phyloP scores from a whole-genome alignment of 2,888 invertebrate genomes.

The Aleiodes alternator region DNA sequence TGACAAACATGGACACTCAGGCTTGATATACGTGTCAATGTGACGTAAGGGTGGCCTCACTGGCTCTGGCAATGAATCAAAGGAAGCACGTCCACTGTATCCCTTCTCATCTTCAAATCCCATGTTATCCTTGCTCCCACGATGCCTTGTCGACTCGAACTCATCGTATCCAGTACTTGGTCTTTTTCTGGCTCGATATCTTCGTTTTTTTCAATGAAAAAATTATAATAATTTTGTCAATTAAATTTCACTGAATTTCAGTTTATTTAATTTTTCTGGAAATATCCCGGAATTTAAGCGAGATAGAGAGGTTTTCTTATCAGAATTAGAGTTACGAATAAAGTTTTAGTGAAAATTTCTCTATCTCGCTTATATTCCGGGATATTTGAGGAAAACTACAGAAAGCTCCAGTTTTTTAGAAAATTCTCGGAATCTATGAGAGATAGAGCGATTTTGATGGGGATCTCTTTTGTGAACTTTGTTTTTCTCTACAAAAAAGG shows the following conservation, averaged over 20 bases:
- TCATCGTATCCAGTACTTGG: slow-evolving; percentile 75
- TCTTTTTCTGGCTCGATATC: slow-evolving; percentile 47
- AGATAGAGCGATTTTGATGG: too few relatives aligned
- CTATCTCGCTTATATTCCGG: too few relatives aligned
- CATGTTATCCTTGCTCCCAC: slow-evolving; percentile 72
- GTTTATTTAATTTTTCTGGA: too few relatives aligned
- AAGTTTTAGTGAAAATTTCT: too few relatives aligned
- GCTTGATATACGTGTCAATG: slow-evolving; percentile 91
- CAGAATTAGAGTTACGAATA: neutral
- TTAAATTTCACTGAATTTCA: neutral
- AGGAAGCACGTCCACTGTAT: slow-evolving; percentile 67
- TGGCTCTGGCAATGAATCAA: slow-evolving; percentile 87
- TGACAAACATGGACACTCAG: slow-evolving; percentile 90
- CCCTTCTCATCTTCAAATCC: slow-evolving; percentile 72
- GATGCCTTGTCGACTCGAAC: slow-evolving; percentile 74
- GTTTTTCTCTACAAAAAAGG: too few relatives aligned
- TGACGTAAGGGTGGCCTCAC: slow-evolving; percentile 90
- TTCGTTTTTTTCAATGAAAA: neutral
- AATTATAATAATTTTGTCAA: neutral
- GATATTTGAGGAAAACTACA: too few relatives aligned
- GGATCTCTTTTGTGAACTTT: too few relatives aligned
- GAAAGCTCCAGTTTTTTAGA: too few relatives aligned
- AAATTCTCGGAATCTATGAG: too few relatives aligned
- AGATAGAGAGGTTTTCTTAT: neutral
- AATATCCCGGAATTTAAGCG: neutral